phyloP scores from a whole-genome alignment of 1,140 invertebrate genomes.

The Microplitis demolitor region DNA sequence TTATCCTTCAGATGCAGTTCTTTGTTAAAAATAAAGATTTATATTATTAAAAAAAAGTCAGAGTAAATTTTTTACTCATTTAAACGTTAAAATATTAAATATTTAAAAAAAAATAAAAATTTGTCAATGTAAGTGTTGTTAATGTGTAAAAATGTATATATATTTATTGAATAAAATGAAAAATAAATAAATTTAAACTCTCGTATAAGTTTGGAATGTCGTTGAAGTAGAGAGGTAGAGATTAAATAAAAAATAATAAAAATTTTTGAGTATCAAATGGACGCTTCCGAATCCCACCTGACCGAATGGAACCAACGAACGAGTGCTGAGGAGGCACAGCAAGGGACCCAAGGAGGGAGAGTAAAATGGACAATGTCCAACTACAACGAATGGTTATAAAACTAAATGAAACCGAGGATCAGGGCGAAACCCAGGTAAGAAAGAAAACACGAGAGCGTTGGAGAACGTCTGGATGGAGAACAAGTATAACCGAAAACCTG shows the following conservation, averaged over 20 bases:
- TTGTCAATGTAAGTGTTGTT: constrained; percentile 14
- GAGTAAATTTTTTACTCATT: too few relatives aligned
- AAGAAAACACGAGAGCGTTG: too few relatives aligned
- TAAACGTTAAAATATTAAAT: too few relatives aligned
- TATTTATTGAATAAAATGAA: neutral
- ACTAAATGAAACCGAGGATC: neutral
- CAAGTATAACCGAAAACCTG: too few relatives aligned
- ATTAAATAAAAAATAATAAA: neutral
- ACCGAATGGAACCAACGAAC: constrained; percentile 21
- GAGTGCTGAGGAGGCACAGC: too few relatives aligned
- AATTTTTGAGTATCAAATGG: constrained; percentile 28
- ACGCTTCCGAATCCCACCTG: constrained; percentile 43
- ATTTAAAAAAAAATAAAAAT: too few relatives aligned
- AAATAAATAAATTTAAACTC: too few relatives aligned
- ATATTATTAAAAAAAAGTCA: too few relatives aligned
- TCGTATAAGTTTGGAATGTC: neutral
- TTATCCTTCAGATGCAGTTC: too few relatives aligned
- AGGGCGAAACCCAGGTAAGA: neutral
- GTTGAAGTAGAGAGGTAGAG: neutral
- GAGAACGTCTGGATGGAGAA: too few relatives aligned
- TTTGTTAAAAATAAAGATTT: too few relatives aligned
- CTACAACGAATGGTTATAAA: too few relatives aligned
- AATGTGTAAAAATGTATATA: neutral
- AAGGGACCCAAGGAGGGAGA: constrained; percentile 31
- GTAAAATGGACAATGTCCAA: constrained; percentile 11